Evolutionary conservation across 2,797 vertebrate genomes (phyloP).

Genomic region (Peromyscus nudipes): DNA sequence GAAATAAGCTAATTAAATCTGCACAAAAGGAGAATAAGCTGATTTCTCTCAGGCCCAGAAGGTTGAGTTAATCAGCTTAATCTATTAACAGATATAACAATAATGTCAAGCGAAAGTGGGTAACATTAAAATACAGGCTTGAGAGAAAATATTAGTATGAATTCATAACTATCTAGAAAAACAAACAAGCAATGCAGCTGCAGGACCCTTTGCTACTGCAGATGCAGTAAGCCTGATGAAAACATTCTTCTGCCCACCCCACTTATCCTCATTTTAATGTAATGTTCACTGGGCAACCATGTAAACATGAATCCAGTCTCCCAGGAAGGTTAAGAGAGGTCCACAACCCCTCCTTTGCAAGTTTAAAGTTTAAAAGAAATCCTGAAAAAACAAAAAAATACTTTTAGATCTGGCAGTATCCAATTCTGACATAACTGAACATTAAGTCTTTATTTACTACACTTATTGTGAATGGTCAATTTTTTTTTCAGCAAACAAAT

Average conservation of each 20-base stretch:
- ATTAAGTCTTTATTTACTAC: constrained; percentile 5
- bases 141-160: background rate
- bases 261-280: constrained; percentile 55
- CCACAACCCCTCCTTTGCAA: constrained; percentile 16
- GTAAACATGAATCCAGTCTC: constrained; percentile 53
- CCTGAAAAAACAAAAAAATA: constrained; percentile 50
- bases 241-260: background rate
- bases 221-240: background rate
- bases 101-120: constrained; percentile 6
- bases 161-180: background rate
- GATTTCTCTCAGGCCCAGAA: constrained; percentile 24
- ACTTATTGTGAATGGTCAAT: constrained; percentile 34
- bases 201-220: background rate
- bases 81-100: constrained; percentile 7
- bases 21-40: constrained; percentile 18
- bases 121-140: constrained; percentile 39
- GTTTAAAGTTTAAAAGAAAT: constrained; percentile 61
- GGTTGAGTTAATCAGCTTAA: constrained; percentile 41
- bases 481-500: constrained; percentile 16
- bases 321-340: constrained; percentile 26
- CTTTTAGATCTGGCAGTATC: constrained; percentile 40
- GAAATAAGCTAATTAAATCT: constrained; percentile 35
- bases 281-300: constrained; percentile 47
- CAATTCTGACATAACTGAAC: constrained; percentile 44
- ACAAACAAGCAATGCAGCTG: background rate